Conservation (phyloP, 2,888 invertebrate genomes). For the Aromia moschata region DNA sequence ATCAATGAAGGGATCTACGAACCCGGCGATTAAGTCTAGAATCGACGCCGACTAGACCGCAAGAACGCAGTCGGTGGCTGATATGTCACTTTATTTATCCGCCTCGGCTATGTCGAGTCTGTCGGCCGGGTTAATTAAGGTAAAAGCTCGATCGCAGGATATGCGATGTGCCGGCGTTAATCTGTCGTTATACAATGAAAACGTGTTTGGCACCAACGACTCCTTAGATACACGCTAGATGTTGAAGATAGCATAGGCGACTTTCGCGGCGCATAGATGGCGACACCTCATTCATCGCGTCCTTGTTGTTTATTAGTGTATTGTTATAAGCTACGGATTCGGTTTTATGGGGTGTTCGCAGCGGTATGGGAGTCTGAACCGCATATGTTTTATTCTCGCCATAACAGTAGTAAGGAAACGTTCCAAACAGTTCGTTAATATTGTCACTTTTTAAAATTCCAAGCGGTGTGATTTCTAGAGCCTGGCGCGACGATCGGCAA, state of each 20-base stretch:
- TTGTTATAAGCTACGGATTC: conserved; percentile 27
- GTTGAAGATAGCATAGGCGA: neutral
- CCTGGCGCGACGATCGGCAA: too few species aligned
- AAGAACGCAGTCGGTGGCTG: neutral
- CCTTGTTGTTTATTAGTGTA: conserved; percentile 30
- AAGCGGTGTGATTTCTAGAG: too few species aligned
- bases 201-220: conserved; percentile 38
- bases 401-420: too few species aligned
- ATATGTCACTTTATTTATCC: conserved; percentile 10
- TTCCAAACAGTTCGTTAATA: too few species aligned
- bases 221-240: conserved; percentile 21
- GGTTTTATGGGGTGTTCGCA: too few species aligned
- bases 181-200: conserved; percentile 41
- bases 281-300: conserved; percentile 34
- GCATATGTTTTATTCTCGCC: too few species aligned
- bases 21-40: neutral
- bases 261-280: conserved; percentile 18
- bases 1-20: neutral
- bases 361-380: too few species aligned
- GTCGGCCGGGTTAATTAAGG: conserved; percentile 28
- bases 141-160: conserved; percentile 11
- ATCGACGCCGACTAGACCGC: conserved; percentile 5
- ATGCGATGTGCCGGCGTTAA: conserved; percentile 34
- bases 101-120: conserved; percentile 11
- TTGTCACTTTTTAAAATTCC: too few species aligned